Conservation (phyloP, 2,888 invertebrate species). For the Pseudolycoriella hygida region DNA sequence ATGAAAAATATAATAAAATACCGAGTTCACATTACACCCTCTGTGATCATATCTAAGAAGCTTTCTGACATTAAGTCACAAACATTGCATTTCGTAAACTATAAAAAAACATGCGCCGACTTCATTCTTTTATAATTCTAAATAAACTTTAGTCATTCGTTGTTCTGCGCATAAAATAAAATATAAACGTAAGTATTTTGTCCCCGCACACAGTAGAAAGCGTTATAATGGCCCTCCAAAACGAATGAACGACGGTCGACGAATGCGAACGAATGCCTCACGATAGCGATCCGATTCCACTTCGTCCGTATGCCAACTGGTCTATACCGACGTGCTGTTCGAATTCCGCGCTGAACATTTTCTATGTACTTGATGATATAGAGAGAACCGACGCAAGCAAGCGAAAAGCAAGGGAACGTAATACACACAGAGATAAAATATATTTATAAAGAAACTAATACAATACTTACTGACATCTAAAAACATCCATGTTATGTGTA, state of each 20-base stretch:
- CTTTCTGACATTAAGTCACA: conserved; percentile 7
- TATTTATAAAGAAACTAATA: conserved; percentile 18
- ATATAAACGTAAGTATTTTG: conserved; percentile 9
- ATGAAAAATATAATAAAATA: too few species aligned
- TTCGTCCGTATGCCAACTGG: not conserved
- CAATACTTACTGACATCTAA: conserved; percentile 15
- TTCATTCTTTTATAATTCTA: conserved; percentile 8
- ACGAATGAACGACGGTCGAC: conserved; percentile 2
- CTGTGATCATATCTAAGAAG: conserved; percentile 7
- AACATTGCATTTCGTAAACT: conserved; percentile 2
- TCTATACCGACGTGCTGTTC: conserved; percentile 12
- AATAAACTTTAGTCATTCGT: conserved; percentile 7
- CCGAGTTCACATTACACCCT: conserved; percentile 4
- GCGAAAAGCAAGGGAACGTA: conserved; percentile 15
- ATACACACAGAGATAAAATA: conserved; percentile 11
- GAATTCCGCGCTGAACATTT: conserved; percentile 17
- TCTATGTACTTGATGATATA: conserved; percentile 17
- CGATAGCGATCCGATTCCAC: too few species aligned
- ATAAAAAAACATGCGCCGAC: conserved; percentile 11
- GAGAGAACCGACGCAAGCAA: conserved; percentile 19
- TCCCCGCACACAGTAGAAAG: conserved; percentile 11
- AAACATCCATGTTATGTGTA: conserved; percentile 12
- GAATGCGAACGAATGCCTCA: not conserved
- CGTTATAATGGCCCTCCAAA: conserved; percentile 9
- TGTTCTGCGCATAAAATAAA: conserved; percentile 13